Base-by-base conservation (phyloP, 2,113 vertebrate genomes). In the Gobio gobio region DNA sequence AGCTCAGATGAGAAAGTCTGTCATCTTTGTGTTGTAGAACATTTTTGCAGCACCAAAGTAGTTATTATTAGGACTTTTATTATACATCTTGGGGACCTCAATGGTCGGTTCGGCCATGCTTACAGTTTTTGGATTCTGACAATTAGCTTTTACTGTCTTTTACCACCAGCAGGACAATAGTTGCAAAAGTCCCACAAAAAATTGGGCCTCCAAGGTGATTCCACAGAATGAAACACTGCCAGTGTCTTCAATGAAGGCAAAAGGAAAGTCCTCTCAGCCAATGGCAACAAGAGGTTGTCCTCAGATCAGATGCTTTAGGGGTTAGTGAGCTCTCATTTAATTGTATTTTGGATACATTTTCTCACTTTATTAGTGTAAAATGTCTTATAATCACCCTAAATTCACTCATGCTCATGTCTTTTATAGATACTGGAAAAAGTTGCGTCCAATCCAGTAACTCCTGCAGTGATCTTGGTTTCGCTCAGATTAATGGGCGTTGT, bases 191-290 rank as follows among this genome's bases (percentile, higher is more conserved):
- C 3, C 64, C 43, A 12, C 56, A 78, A 91, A 91, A 77, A 49
- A 33, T n/a, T 54, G 80, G 47, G 63, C 45, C 61, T 89, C 78
- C n/a, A 91, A 91, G 40, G 51, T 76, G 1, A 64, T 91, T 33
- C 82, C 88, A 18, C 26, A 63, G 73, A 43, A 74, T 24, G 73
- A 72, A 36, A n/a, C 79, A 2, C 33, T 20, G 20, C n/a, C 49
- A 72, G 40, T 68, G 36, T 20, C 13, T 22, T 1, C 73, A 54
- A 59, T 0, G 0, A 16, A 56, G 0, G 26, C 29, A 43, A 78
- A 66, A 70, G 43, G 51, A 76, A 75, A 61, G 20, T 2, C 16
- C 0, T 18, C 75, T 58, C 10, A 5, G 33, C 45, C 58, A 12
- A 3, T 22, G 3, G 8, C 45, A 51, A 24, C 78, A 16, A 59